These are phyloP conservation scores for Tuberolachnus salignus DNA, from an alignment of 2,888 invertebrate species.

Conservation along the genomic window DNA sequence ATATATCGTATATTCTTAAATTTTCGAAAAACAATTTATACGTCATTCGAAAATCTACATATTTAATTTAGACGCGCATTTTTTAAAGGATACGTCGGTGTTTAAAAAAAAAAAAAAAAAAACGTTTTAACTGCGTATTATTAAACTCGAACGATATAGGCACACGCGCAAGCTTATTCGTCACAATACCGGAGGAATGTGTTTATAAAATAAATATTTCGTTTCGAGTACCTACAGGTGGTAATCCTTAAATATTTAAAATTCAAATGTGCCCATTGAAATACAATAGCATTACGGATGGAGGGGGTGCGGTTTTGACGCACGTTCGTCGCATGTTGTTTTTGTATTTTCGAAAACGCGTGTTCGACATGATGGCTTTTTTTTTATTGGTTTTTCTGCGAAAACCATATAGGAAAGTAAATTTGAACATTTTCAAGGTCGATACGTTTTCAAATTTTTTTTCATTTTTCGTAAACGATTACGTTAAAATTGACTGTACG, in stretches of 20 bases:
- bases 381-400: too few relatives aligned
- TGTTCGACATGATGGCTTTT: too few relatives aligned
- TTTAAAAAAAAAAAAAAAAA: slow-evolving; percentile 7
- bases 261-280: slow-evolving; percentile 17
- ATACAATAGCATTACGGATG: neutral
- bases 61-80: slow-evolving; percentile 25
- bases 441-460: too few relatives aligned
- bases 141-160: slow-evolving; percentile 8
- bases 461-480: too few relatives aligned
- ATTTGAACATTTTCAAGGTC: too few relatives aligned
- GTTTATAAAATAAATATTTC: slow-evolving; percentile 32
- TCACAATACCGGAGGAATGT: neutral
- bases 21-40: neutral
- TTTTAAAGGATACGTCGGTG: neutral
- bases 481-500: too few relatives aligned
- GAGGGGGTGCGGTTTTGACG: neutral
- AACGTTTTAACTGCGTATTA: slow-evolving; percentile 2
- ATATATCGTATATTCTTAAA: neutral
- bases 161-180: slow-evolving; percentile 3
- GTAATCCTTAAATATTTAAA: slow-evolving; percentile 18
- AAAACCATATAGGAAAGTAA: too few relatives aligned
- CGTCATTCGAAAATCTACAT: slow-evolving; percentile 31
- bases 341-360: slow-evolving; percentile 7
- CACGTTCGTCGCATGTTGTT: neutral
- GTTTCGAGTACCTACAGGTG: neutral